phyloP scores from a whole-genome alignment of 2,797 vertebrate genomes.

The Acipenser oxyrinchus region DNA sequence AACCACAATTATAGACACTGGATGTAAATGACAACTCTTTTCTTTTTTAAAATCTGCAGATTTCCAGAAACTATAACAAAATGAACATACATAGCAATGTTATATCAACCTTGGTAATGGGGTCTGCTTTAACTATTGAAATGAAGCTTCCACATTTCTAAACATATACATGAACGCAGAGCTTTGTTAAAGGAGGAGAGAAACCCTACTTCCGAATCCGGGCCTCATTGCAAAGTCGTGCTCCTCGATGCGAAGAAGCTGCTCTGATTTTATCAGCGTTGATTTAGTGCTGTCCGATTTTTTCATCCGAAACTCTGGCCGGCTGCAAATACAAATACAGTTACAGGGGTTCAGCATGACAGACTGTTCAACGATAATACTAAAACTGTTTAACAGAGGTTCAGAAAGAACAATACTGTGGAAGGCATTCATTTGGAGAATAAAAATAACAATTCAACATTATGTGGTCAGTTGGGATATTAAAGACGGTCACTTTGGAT shows the following conservation, averaged over 20 bases:
- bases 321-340: slow-evolving; percentile 31
- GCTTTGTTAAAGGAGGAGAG: slow-evolving; percentile 16
- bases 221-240: slow-evolving; percentile 86
- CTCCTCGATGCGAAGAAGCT: slow-evolving; percentile 80
- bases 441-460: too few relatives aligned
- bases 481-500: too few relatives aligned
- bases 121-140: too few relatives aligned
- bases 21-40: too few relatives aligned
- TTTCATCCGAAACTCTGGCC: slow-evolving; percentile 62
- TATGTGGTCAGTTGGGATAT: too few relatives aligned
- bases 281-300: slow-evolving; percentile 79
- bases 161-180: slow-evolving; percentile 15
- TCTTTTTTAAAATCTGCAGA: background rate
- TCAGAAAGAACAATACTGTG: background rate
- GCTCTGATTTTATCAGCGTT: slow-evolving; percentile 69
- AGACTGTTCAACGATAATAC: background rate
- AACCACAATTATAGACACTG: too few relatives aligned
- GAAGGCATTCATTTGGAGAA: too few relatives aligned
- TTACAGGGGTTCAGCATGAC: too few relatives aligned
- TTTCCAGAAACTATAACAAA: too few relatives aligned
- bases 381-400: background rate
- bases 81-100: too few relatives aligned
- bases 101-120: background rate
- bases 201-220: slow-evolving; percentile 78
- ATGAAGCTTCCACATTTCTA: background rate